Conservation (phyloP, 1,140 invertebrate species). For the Zophobas morio region DNA sequence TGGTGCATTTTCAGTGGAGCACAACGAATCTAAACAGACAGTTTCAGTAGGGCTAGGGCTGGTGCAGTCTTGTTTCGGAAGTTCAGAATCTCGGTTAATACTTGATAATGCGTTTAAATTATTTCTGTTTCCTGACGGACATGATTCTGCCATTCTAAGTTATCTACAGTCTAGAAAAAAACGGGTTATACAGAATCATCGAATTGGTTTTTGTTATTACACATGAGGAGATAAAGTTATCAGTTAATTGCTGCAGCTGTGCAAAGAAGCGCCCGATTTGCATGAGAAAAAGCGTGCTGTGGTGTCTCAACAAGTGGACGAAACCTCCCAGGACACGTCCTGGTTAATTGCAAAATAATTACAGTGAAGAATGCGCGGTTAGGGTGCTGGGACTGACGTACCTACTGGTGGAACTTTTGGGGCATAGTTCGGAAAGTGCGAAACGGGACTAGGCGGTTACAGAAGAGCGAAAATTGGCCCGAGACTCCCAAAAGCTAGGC, state of each 20-base stretch:
- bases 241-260: not conserved
- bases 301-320: no score
- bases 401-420: slow-evolving; percentile 33
- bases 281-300: no score
- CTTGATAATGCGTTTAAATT: slow-evolving; percentile 52
- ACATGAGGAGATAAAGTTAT: slow-evolving; percentile 4
- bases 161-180: slow-evolving; percentile 48
- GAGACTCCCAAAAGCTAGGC: slow-evolving; percentile 27
- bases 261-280: no score
- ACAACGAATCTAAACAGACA: slow-evolving; percentile 63
- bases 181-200: not conserved
- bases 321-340: not conserved
- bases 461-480: slow-evolving; percentile 12
- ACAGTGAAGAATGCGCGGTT: not conserved
- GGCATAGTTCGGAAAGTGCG: slow-evolving; percentile 8
- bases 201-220: slow-evolving; percentile 1
- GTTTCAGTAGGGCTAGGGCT: slow-evolving; percentile 68
- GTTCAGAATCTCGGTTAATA: slow-evolving; percentile 56
- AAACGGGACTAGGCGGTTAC: slow-evolving; percentile 20
- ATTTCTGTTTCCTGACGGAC: slow-evolving; percentile 57
- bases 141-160: slow-evolving; percentile 67
- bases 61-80: slow-evolving; percentile 65
- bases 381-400: slow-evolving; percentile 14
- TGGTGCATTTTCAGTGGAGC: slow-evolving; percentile 57
- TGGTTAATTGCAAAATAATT: slow-evolving; percentile 12